These are phyloP conservation scores for Callipepla squamata DNA, from an alignment of 2,113 vertebrate genomes.

Conservation along the genomic window DNA sequence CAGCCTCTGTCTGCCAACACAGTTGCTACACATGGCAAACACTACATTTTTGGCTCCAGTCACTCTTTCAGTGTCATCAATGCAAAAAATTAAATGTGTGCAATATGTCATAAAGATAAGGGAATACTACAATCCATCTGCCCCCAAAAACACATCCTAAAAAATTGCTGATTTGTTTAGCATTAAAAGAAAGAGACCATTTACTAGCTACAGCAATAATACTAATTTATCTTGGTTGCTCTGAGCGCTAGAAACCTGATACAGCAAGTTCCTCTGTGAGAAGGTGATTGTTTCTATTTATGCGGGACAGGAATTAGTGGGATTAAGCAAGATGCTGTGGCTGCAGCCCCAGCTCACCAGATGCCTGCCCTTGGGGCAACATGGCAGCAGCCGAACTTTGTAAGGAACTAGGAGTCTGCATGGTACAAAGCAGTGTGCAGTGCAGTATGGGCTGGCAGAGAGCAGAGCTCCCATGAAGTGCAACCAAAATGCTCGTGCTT, in stretches of 20 bases:
- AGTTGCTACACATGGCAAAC: not conserved
- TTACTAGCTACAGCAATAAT: not conserved
- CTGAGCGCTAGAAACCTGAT: constrained; percentile 9
- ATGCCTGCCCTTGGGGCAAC: not conserved
- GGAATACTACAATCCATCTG: not conserved
- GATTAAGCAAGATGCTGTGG: constrained; percentile 36
- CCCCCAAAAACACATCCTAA: not conserved
- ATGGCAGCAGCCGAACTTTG: not conserved
- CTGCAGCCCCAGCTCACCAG: not conserved
- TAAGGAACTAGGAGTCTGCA: not conserved
- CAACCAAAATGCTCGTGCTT: not conserved
- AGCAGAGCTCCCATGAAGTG: not conserved
- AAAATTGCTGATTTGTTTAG: not conserved
- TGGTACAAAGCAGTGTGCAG: not conserved
- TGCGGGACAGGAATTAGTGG: not conserved
- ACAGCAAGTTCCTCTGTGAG: not conserved
- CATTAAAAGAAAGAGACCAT: not conserved
- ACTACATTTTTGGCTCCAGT: not conserved
- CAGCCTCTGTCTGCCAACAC: not conserved
- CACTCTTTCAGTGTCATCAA: not conserved
- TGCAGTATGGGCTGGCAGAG: not conserved
- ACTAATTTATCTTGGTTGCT: not conserved
- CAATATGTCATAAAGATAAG: not conserved
- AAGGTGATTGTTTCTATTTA: constrained; percentile 60
- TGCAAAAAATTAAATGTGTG: not conserved